Percentiles rank a stretch among this genome's conserved stretches.
Conservation (phyloP, 1,140 invertebrate genomes). For the Monomorium pharaonis region DNA sequence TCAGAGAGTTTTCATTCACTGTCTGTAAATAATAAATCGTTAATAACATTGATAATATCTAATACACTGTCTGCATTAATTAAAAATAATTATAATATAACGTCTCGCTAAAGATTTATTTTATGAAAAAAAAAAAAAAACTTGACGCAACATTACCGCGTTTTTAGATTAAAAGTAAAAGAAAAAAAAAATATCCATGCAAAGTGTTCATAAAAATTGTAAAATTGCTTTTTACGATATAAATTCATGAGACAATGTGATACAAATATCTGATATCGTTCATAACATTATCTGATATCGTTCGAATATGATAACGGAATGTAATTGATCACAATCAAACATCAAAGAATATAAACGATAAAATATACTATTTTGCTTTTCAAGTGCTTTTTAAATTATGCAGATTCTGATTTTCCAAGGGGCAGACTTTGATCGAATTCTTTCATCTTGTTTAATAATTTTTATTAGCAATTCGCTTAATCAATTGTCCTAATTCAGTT, state of each 20-base stretch:
- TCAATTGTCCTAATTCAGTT: too few relatives aligned
- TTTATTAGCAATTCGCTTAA: background rate
- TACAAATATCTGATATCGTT: too few relatives aligned
- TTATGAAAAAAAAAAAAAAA: background rate
- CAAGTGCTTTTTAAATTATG: background rate
- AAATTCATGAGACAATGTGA: background rate
- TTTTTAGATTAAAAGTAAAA: background rate
- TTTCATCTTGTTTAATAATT: background rate
- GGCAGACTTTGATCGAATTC: background rate
- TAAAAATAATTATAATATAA: background rate
- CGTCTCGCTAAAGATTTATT: background rate
- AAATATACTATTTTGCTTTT: background rate
- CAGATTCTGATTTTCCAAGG: background rate
- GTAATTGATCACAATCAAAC: background rate
- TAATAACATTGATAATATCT: background rate
- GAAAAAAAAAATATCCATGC: background rate
- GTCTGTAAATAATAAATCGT: conserved; percentile 86
- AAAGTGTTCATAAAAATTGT: background rate
- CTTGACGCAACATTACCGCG: background rate
- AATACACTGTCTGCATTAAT: background rate
- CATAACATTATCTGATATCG: background rate
- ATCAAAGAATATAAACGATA: background rate
- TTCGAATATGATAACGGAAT: background rate
- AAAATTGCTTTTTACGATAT: background rate
- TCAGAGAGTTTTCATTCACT: conserved; percentile 96